Percentiles rank a stretch among this genome's conserved stretches.
Conservation (phyloP, 2,113 vertebrate genomes). For the Gnathochromis pfefferi region DNA sequence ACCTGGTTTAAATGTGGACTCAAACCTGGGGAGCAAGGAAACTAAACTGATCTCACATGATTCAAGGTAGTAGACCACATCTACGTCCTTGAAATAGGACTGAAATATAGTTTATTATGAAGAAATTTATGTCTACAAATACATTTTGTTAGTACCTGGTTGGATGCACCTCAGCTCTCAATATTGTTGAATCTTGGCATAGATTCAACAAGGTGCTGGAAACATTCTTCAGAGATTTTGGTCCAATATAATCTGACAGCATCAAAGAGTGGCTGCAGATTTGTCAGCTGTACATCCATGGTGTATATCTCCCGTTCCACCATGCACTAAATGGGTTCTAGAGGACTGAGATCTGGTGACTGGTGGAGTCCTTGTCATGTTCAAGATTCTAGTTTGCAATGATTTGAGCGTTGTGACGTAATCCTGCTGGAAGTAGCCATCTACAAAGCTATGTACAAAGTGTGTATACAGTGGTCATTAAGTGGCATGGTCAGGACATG, state of each 20-base stretch:
- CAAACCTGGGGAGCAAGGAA: background rate
- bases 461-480: background rate
- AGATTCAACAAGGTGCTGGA: background rate
- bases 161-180: background rate
- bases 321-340: background rate
- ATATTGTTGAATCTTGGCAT: background rate
- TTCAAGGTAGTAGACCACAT: background rate
- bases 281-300: background rate
- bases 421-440: background rate
- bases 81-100: background rate
- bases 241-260: background rate
- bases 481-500: background rate
- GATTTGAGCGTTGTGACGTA: background rate
- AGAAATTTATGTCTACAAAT: background rate
- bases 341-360: background rate
- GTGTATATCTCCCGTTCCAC: background rate
- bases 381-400: background rate
- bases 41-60: background rate
- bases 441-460: accelerated
- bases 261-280: background rate
- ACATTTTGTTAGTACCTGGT: background rate
- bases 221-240: background rate
- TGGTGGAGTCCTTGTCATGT: background rate
- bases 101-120: background rate
- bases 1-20: background rate